phyloP scores from a whole-genome alignment of 2,113 vertebrate genomes.

The Rafetus swinhoei region DNA sequence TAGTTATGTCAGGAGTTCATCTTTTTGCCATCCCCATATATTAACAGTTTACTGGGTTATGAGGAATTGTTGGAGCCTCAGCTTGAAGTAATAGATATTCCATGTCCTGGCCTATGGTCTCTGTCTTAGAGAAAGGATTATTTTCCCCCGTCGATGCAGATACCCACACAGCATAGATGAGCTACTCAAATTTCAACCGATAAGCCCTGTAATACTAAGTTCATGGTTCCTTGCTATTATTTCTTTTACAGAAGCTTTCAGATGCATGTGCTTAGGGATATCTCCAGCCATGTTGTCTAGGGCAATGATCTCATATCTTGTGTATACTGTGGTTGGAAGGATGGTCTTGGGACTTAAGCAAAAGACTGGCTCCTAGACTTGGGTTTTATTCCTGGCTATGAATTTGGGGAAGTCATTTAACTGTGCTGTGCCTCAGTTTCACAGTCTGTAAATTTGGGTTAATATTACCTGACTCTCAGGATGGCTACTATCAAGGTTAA shows the following conservation, averaged over 20 bases:
- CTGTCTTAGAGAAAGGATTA: no score
- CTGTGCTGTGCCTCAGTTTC: background rate
- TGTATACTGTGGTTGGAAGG: background rate
- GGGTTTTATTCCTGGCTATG: background rate
- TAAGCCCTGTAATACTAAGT: no score
- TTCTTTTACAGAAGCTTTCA: no score
- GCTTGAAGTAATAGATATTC: background rate
- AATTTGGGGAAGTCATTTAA: background rate
- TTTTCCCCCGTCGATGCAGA: no score
- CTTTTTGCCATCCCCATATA: background rate
- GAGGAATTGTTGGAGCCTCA: background rate
- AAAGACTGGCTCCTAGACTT: background rate
- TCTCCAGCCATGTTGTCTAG: no score
- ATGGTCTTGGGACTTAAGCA: background rate
- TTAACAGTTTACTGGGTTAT: background rate
- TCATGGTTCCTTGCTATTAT: no score
- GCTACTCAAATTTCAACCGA: no score
- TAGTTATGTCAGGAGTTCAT: accelerated
- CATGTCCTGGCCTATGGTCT: background rate
- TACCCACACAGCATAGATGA: no score
- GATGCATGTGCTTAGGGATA: no score
- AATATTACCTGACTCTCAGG: background rate
- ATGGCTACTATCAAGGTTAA: background rate
- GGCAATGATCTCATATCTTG: background rate
- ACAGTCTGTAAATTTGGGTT: background rate